Conservation (phyloP, 1,140 invertebrate genomes). For the Teleogryllus occipitalis region DNA sequence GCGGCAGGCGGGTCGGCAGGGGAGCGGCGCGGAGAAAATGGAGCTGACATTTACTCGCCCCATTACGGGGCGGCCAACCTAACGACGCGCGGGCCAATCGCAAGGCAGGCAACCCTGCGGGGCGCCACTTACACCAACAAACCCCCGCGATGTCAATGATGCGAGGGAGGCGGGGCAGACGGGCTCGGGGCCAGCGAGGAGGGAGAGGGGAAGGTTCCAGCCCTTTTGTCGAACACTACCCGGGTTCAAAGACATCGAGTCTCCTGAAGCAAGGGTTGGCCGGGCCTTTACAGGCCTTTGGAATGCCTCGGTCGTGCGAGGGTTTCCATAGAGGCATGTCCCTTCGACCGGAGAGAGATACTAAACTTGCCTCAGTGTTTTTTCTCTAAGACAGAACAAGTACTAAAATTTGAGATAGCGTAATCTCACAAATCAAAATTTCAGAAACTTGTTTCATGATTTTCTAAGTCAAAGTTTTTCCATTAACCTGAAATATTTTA, state of each 20-base stretch:
- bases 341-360: too few relatives aligned
- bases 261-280: neutral
- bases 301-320: too few relatives aligned
- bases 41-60: conserved; percentile 3
- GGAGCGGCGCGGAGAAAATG: neutral
- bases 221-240: neutral
- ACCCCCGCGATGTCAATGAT: neutral
- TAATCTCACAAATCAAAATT: too few relatives aligned
- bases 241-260: neutral
- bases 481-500: too few relatives aligned
- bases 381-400: too few relatives aligned
- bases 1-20: neutral
- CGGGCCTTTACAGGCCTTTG: too few relatives aligned
- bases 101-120: neutral
- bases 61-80: neutral
- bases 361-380: too few relatives aligned
- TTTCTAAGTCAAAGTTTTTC: too few relatives aligned
- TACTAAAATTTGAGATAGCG: too few relatives aligned
- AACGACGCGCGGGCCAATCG: neutral
- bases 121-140: neutral
- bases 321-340: too few relatives aligned
- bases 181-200: neutral
- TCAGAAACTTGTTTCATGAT: too few relatives aligned
- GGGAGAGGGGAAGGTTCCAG: neutral
- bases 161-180: neutral